Evolutionary conservation across 2,797 vertebrate genomes (phyloP).

Genomic region (Hemibagrus guttatus): DNA sequence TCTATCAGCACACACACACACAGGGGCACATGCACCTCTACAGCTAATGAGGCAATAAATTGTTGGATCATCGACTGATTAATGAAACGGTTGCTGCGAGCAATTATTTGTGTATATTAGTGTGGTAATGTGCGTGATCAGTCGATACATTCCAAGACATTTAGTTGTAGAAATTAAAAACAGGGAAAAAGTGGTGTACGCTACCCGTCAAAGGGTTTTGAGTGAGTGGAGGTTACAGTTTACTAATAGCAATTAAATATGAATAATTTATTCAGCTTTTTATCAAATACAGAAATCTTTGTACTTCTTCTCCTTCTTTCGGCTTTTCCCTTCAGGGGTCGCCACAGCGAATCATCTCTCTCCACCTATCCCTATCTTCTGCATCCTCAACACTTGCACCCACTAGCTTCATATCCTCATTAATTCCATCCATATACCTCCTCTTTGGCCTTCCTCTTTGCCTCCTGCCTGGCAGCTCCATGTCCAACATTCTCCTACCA

Average conservation of each 20-base stretch:
- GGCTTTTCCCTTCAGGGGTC: too few species aligned
- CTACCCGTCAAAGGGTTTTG: not conserved
- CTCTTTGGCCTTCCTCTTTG: too few species aligned
- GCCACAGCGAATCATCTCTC: too few species aligned
- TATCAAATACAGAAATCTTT: not conserved
- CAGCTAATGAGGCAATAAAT: slow-evolving; percentile 17
- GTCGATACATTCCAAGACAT: not conserved
- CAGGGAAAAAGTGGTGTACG: not conserved
- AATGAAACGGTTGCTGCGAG: not conserved
- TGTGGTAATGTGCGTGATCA: not conserved
- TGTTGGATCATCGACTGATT: slow-evolving; percentile 13
- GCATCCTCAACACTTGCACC: too few species aligned
- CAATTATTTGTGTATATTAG: slow-evolving; percentile 15
- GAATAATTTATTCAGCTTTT: not conserved
- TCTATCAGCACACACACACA: not conserved
- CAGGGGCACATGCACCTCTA: not conserved
- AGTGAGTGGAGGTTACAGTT: not conserved
- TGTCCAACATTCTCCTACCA: too few species aligned
- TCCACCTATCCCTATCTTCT: too few species aligned
- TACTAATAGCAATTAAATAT: not conserved
- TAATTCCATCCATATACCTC: too few species aligned
- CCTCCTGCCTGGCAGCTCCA: too few species aligned
- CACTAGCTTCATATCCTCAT: too few species aligned
- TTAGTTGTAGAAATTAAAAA: not conserved
- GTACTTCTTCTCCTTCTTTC: too few species aligned